A percentile compares a stretch with the other conserved stretches of the same genome.
phyloP scores from a whole-genome alignment of 2,113 vertebrate genomes.

The Entomyzon cyanotis region DNA sequence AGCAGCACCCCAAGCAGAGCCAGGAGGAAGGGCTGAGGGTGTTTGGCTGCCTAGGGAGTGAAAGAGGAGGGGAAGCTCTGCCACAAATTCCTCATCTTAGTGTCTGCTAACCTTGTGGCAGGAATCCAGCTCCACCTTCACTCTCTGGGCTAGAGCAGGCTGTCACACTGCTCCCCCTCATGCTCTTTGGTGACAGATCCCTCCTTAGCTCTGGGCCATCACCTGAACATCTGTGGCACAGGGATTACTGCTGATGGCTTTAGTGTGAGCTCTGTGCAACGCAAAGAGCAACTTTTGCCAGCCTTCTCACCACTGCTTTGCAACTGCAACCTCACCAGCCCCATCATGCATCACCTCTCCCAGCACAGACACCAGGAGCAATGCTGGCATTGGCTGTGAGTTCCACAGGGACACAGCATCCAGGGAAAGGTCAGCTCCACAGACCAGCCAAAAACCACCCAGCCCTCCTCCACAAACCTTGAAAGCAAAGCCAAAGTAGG shows the following conservation, averaged over 20 bases:
- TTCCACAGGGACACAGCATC: neutral
- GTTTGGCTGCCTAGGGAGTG: neutral
- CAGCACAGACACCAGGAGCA: neutral
- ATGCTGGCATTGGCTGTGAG: accelerated
- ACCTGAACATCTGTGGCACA: neutral
- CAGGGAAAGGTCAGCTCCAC: neutral
- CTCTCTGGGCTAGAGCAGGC: neutral
- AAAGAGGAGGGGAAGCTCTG: neutral
- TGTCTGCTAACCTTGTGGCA: neutral
- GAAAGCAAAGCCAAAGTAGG: neutral
- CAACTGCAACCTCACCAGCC: neutral
- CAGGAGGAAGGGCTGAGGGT: neutral
- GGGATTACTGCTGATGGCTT: neutral
- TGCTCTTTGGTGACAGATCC: neutral
- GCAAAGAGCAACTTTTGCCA: neutral
- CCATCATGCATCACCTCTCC: neutral
- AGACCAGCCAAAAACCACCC: neutral
- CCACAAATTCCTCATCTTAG: neutral
- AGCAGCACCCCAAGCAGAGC: neutral
- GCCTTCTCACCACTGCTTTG: neutral
- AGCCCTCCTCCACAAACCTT: neutral
- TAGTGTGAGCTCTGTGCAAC: accelerated
- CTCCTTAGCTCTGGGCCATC: neutral
- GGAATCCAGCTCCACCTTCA: neutral
- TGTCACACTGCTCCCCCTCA: neutral